Evolutionary conservation across 2,797 vertebrate species (phyloP).

Genomic region (Philypnodon macrostomus): DNA sequence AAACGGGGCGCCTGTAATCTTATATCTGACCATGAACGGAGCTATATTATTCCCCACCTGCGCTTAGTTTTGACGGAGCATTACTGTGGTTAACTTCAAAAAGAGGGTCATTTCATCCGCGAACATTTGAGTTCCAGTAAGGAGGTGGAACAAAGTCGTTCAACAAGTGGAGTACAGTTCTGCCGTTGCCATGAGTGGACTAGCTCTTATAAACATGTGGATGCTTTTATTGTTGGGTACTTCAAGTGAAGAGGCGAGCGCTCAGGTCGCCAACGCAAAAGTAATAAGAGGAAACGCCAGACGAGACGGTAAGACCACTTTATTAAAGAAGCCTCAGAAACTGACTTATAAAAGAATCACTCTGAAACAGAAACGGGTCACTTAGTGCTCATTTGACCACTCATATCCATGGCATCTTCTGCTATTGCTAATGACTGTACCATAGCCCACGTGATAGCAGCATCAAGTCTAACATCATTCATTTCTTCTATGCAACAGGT

Average conservation of each 20-base stretch:
- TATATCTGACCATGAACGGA: constrained; percentile 58
- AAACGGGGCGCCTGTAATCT: constrained; percentile 52
- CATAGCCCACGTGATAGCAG: too few relatives aligned
- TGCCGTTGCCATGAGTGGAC: constrained; percentile 42
- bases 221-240: constrained; percentile 42
- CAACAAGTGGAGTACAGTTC: constrained; percentile 5
- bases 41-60: constrained; percentile 62
- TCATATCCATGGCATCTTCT: too few relatives aligned
- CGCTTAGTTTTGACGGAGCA: constrained; percentile 13
- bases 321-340: too few relatives aligned
- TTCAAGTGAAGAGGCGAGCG: constrained; percentile 16
- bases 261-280: constrained; percentile 59
- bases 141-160: not conserved
- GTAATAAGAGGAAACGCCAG: constrained; percentile 63
- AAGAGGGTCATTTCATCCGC: not conserved
- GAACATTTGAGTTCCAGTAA: not conserved
- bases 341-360: too few relatives aligned
- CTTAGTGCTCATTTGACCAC: too few relatives aligned
- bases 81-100: constrained; percentile 17
- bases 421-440: too few relatives aligned
- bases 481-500: too few relatives aligned
- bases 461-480: too few relatives aligned
- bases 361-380: too few relatives aligned
- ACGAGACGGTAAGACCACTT: constrained; percentile 66
- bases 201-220: constrained; percentile 46